Percentiles rank a stretch among this genome's conserved stretches.
Evolutionary conservation across 1,140 invertebrate genomes (phyloP).

Genomic region (Ceratosolen fusciceps): DNA sequence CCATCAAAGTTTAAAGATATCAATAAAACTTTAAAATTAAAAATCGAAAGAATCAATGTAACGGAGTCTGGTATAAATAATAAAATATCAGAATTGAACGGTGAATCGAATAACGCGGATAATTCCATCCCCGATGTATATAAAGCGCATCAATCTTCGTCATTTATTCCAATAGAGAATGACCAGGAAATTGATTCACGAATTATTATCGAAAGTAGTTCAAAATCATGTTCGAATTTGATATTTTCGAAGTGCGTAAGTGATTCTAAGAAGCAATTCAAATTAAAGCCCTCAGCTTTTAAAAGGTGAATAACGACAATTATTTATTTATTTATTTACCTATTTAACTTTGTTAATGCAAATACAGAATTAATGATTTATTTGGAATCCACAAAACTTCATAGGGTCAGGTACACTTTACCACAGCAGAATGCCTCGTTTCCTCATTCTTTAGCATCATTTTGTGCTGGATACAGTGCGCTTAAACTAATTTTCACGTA

Average conservation of each 20-base stretch:
- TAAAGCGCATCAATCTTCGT: background rate
- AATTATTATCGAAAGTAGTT: background rate
- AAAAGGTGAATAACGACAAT: background rate
- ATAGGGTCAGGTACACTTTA: background rate
- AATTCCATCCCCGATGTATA: background rate
- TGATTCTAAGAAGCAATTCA: too few species aligned
- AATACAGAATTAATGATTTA: background rate
- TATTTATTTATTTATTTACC: too few species aligned
- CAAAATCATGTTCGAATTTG: too few species aligned
- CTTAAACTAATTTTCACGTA: slow-evolving; percentile 82
- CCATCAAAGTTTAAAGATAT: background rate
- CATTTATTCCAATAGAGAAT: background rate
- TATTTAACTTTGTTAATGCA: background rate
- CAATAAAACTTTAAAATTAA: background rate
- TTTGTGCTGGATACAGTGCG: slow-evolving; percentile 75
- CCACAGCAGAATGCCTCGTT: slow-evolving; percentile 53
- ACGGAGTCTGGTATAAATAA: background rate
- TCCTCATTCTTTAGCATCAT: slow-evolving; percentile 73
- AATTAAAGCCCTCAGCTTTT: too few species aligned
- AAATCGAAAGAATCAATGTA: too few species aligned
- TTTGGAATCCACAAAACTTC: background rate
- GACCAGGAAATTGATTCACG: background rate
- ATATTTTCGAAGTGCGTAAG: too few species aligned
- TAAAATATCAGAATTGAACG: background rate
- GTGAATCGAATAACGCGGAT: background rate